These are phyloP conservation scores for Noctua pronuba DNA, from an alignment of 2,888 invertebrate genomes.

Conservation along the genomic window DNA sequence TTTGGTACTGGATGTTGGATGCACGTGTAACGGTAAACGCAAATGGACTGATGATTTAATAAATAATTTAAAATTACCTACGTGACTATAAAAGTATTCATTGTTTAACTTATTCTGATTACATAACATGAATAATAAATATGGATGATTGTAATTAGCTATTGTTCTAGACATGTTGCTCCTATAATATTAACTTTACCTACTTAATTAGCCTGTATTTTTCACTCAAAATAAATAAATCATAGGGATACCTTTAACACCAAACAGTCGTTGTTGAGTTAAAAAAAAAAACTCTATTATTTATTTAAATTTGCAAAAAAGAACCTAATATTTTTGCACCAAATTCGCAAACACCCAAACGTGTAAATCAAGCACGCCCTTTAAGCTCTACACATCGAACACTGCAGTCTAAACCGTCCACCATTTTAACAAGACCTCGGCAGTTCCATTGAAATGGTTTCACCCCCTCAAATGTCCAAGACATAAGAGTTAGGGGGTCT, in stretches of 20 bases:
- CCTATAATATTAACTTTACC: not conserved
- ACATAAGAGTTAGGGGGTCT: slow-evolving; percentile 59
- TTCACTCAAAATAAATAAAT: not conserved
- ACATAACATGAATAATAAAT: slow-evolving; percentile 1
- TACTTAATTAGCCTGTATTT: too few relatives aligned
- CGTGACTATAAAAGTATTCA: not conserved
- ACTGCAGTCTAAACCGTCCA: slow-evolving; percentile 60
- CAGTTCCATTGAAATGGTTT: slow-evolving; percentile 51
- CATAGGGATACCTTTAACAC: not conserved
- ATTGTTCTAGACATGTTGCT: slow-evolving; percentile 2
- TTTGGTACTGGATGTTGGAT: not conserved
- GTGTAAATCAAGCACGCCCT: slow-evolving; percentile 44
- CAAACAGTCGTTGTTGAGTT: not conserved
- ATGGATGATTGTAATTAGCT: not conserved
- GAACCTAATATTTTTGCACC: not conserved
- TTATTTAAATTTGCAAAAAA: not conserved
- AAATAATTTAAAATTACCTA: not conserved
- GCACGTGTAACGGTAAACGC: not conserved
- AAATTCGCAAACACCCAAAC: slow-evolving; percentile 1
- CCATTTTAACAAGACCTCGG: slow-evolving; percentile 60
- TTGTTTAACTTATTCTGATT: not conserved
- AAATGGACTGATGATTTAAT: not conserved
- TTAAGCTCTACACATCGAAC: slow-evolving; percentile 57
- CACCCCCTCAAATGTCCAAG: slow-evolving; percentile 35
- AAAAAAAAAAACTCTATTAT: not conserved